phyloP scores from a whole-genome alignment of 2,797 vertebrate genomes.

The Syndactyla subalaris region DNA sequence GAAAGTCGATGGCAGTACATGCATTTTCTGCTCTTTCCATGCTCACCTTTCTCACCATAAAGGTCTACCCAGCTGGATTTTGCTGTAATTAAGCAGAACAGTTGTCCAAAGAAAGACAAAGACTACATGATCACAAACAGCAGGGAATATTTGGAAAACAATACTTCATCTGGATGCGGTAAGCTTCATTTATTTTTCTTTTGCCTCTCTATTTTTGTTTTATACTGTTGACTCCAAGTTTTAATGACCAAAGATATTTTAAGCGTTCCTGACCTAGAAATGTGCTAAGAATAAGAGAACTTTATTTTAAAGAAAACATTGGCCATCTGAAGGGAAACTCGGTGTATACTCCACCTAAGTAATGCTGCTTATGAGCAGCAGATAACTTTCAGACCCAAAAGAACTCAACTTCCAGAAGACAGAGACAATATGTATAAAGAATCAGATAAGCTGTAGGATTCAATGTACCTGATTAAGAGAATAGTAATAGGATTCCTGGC shows the following conservation, averaged over 20 bases:
- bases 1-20: no score
- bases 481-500: not conserved
- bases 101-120: not conserved
- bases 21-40: not conserved
- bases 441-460: not conserved
- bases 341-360: not conserved
- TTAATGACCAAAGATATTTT: conserved; percentile 44
- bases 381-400: not conserved
- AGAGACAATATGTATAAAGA: not conserved
- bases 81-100: conserved; percentile 33
- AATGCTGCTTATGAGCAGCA: not conserved
- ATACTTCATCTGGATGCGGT: conserved; percentile 30
- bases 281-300: conserved; percentile 47
- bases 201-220: conserved; percentile 44
- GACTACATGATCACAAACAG: not conserved
- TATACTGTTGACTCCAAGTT: conserved; percentile 50
- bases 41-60: not conserved
- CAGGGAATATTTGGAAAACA: conserved; percentile 30
- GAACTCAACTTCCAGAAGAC: not conserved
- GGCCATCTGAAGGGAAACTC: conserved; percentile 17
- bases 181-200: conserved; percentile 53
- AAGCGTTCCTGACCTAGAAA: conserved; percentile 63
- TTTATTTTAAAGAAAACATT: conserved; percentile 36
- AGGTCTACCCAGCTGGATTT: not conserved
- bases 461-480: not conserved